Conservation (phyloP, 2,113 vertebrate genomes). For the Orycteropus afer region DNA sequence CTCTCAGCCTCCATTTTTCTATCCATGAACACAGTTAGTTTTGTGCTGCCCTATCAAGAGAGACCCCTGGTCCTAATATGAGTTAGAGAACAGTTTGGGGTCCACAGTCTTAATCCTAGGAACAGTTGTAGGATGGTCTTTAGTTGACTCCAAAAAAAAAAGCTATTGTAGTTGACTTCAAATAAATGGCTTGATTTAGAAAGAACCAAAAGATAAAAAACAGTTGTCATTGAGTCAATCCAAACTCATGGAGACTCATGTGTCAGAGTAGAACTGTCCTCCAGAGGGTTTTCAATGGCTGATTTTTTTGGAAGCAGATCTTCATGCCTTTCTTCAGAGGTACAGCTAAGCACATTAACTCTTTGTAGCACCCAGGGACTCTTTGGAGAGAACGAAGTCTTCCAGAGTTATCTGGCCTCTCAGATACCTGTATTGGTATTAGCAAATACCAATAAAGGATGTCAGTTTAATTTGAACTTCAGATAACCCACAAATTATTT, state of each 20-base stretch:
- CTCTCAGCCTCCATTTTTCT: not conserved
- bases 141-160: not conserved
- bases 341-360: not conserved
- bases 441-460: not conserved
- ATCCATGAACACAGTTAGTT: accelerated
- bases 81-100: not conserved
- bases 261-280: not conserved
- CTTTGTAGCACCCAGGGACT: not conserved
- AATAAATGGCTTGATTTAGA: not conserved
- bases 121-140: not conserved
- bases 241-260: not conserved
- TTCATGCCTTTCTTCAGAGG: not conserved
- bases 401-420: not conserved
- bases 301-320: not conserved
- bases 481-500: not conserved
- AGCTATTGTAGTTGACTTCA: not conserved
- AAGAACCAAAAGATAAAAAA: not conserved
- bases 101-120: not conserved
- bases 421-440: too few relatives aligned
- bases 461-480: not conserved
- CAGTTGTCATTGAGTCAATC: not conserved
- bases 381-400: not conserved
- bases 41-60: too few relatives aligned
- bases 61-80: not conserved
- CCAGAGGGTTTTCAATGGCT: not conserved